Conservation (phyloP, 2,888 invertebrate genomes). For the Andrena marginata region DNA sequence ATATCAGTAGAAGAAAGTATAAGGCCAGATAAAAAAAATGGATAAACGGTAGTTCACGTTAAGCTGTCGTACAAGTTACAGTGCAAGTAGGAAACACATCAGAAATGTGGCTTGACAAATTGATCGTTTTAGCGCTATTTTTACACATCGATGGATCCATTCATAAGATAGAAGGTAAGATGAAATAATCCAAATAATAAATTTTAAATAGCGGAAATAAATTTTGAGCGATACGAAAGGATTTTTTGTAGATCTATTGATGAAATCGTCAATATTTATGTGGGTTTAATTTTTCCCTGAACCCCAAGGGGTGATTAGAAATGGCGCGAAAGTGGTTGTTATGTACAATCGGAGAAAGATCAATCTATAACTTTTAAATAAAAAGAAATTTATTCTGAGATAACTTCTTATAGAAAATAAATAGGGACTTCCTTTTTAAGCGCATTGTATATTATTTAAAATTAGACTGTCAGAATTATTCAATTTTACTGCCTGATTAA, state of each 20-base stretch:
- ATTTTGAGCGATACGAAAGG: neutral
- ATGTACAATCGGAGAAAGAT: neutral
- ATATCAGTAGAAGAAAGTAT: neutral
- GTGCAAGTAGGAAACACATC: neutral
- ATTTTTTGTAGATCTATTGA: neutral
- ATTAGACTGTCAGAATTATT: neutral
- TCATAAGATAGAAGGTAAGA: neutral
- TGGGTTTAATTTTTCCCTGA: neutral
- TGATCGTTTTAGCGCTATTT: neutral
- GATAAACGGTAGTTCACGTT: neutral
- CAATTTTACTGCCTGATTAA: neutral
- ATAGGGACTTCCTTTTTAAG: neutral
- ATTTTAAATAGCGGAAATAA: slow-evolving; percentile 4
- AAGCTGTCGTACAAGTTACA: neutral
- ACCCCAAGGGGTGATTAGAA: neutral
- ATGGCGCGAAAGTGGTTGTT: neutral
- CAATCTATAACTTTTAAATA: too few relatives aligned
- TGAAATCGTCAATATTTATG: too few relatives aligned
- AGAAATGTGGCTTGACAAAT: slow-evolving; percentile 24
- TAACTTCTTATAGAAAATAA: neutral
- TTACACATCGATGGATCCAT: neutral
- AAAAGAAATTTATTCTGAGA: neutral
- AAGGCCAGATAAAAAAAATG: slow-evolving; percentile 3
- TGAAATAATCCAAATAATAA: slow-evolving; percentile 2
- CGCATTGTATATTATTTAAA: neutral